Evolutionary conservation across 2,113 vertebrate genomes (phyloP).

Genomic region (Polypterus senegalus): DNA sequence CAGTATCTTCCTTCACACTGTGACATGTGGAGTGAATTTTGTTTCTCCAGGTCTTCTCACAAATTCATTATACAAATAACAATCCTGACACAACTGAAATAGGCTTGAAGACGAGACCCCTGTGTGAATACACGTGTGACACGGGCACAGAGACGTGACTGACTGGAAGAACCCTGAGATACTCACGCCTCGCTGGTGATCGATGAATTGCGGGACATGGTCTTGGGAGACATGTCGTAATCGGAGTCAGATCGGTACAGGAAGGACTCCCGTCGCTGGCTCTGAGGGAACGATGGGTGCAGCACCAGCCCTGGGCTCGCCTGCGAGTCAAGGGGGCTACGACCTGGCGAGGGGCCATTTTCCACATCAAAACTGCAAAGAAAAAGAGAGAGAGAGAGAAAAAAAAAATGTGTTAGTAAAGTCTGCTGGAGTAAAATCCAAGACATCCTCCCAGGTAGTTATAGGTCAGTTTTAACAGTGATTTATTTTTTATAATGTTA

Average conservation of each 20-base stretch:
- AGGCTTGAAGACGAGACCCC: not conserved
- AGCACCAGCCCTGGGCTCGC: slow-evolving; percentile 79
- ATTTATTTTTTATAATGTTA: too few species aligned
- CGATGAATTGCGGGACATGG: slow-evolving; percentile 84
- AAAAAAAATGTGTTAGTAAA: not conserved
- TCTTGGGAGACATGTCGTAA: slow-evolving; percentile 85
- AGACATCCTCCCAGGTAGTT: too few species aligned
- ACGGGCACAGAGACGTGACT: not conserved
- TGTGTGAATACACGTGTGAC: not conserved
- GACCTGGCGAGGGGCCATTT: slow-evolving; percentile 76
- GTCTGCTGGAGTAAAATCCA: too few species aligned
- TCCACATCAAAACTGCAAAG: slow-evolving; percentile 68
- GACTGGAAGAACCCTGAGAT: not conserved
- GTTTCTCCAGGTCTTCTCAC: too few species aligned
- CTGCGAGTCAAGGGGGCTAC: slow-evolving; percentile 83
- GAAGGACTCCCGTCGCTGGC: slow-evolving; percentile 81
- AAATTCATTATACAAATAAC: too few species aligned
- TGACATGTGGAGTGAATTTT: too few species aligned
- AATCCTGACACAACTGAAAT: too few species aligned
- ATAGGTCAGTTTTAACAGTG: too few species aligned
- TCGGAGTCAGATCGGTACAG: slow-evolving; percentile 85
- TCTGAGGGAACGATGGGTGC: slow-evolving; percentile 65
- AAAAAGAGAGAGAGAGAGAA: not conserved
- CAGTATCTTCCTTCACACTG: too few species aligned
- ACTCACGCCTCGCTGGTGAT: slow-evolving; percentile 83